Base-by-base conservation (phyloP, 2,888 invertebrate species). In the Allacma fusca region DNA sequence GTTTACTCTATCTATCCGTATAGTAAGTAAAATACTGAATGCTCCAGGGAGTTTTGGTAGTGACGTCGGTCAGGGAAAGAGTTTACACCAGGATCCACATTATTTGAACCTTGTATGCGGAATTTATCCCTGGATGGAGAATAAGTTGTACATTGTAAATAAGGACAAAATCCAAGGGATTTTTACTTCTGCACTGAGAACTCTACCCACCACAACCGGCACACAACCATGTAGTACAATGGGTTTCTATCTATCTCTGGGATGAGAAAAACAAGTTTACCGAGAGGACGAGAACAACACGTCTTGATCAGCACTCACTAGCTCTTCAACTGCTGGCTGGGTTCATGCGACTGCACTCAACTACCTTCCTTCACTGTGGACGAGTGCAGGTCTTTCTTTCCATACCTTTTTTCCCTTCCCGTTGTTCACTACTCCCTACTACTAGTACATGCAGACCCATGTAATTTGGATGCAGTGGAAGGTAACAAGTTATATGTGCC, bases 221-320 rank as follows among this genome's bases (percentile, higher is more conserved):
- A 50, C 50, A 50, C 16, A 50, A 50, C n/a, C 4, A 5, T 9
- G 50, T 12, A 5, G 19, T 2, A n/a, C 50, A 50, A n/a, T 50
- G n/a, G 16, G 19, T 9, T 19, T 50, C 19, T 50, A n/a, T n/a
- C n/a, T n/a, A n/a, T n/a, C n/a, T n/a, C n/a, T n/a, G n/a, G n/a
- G n/a, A n/a, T n/a, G n/a, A n/a, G n/a, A 5, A 50, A 50, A 19
- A 50, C 50, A 50, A 50, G n/a, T 50, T 16, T 50, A 5, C 4
- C 50, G 57, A 71, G 28, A 71, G 19, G 29, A 57, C 24, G 13
- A 23, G 1, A 59, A 72, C 9, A 50, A 50, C 72, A 72, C 72
- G 72, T 72, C 72, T 72, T 72, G 59, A 72, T 72, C 59, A 23
- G 57, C 16, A 57, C 29, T 72, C 57, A 72, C 72, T 59, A 72